A percentile compares a stretch with the other conserved stretches of the same genome.
Conservation (phyloP, 2,888 invertebrate genomes). For the Andrena dorsata region DNA sequence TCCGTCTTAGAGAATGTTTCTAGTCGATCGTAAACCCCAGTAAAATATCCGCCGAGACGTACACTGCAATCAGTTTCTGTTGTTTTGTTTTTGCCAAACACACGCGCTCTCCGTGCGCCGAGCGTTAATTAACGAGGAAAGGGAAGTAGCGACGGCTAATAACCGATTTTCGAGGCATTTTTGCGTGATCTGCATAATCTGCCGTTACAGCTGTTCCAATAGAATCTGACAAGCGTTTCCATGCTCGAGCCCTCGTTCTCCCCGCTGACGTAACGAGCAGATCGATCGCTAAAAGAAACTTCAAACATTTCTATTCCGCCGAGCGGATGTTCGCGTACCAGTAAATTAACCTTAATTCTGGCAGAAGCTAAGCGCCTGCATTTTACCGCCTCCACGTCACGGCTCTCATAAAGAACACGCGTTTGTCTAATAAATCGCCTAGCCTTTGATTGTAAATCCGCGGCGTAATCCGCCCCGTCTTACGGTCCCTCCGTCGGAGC, state of each 20-base stretch:
- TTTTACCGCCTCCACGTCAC: not conserved
- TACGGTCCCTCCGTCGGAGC: not conserved
- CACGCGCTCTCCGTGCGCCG: not conserved
- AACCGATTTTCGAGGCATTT: conserved; percentile 39
- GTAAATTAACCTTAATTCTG: conserved; percentile 3
- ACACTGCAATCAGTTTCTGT: conserved; percentile 13
- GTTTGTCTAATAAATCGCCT: not conserved
- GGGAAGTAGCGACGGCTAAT: conserved; percentile 16
- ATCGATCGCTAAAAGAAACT: not conserved
- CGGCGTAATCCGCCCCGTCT: conserved; percentile 17
- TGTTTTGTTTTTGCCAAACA: conserved; percentile 22
- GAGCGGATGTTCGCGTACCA: not conserved
- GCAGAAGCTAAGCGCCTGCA: too few relatives aligned
- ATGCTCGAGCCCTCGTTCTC: not conserved
- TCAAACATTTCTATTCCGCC: not conserved
- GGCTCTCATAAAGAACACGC: not conserved
- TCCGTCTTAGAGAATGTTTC: conserved; percentile 10
- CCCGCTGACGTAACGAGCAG: not conserved
- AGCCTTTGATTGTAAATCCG: conserved; percentile 29
- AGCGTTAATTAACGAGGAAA: conserved; percentile 33
- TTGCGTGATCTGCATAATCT: conserved; percentile 25
- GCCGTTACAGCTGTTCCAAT: conserved; percentile 7
- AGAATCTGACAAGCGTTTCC: not conserved
- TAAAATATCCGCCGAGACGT: conserved; percentile 28
- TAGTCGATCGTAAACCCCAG: conserved; percentile 36